Evolutionary conservation across 2,113 vertebrate species (phyloP).

Genomic region (Takifugu flavidus): DNA sequence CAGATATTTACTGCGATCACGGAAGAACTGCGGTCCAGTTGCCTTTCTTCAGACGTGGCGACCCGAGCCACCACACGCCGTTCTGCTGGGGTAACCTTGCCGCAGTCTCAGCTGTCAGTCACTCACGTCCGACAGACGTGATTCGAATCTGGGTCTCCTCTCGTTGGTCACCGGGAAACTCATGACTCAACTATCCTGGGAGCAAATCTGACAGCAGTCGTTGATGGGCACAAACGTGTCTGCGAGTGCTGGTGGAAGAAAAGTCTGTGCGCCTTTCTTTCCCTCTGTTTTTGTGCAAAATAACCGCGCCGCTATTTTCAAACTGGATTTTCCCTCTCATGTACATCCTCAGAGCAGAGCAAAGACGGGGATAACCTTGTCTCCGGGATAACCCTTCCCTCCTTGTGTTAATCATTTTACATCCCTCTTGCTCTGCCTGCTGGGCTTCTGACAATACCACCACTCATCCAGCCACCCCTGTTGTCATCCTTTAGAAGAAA

Average conservation of each 20-base stretch:
- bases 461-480: not conserved
- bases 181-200: slow-evolving; percentile 54
- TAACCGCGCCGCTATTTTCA: not conserved
- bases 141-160: slow-evolving; percentile 38
- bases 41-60: not conserved
- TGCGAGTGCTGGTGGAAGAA: slow-evolving; percentile 3
- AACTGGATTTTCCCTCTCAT: not conserved
- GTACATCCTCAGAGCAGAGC: not conserved
- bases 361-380: not conserved
- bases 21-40: too few species aligned
- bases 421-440: not conserved
- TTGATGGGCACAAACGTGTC: slow-evolving; percentile 31
- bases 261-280: too few species aligned
- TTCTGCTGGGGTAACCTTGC: slow-evolving; percentile 54
- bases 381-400: not conserved
- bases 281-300: not conserved
- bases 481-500: not conserved
- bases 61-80: slow-evolving; percentile 1
- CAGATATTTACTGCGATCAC: not conserved
- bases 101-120: slow-evolving; percentile 58
- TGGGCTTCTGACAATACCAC: not conserved
- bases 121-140: slow-evolving; percentile 47
- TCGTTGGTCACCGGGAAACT: slow-evolving; percentile 41
- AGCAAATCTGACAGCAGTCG: slow-evolving; percentile 39
- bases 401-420: not conserved